Base-by-base conservation (phyloP, 1,140 invertebrate species). In the Drosophila funebris region DNA sequence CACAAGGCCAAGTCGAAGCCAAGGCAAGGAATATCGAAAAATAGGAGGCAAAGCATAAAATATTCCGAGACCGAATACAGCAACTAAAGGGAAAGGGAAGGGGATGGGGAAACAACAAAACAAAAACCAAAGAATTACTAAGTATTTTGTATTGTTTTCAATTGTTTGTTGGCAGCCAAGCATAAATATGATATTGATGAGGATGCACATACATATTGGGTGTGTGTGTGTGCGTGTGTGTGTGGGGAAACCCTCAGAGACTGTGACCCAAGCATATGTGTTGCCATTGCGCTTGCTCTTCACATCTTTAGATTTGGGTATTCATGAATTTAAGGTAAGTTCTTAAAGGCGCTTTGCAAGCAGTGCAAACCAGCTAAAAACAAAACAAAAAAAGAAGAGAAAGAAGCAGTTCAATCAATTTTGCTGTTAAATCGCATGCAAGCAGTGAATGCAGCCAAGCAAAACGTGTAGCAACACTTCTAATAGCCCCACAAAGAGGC, bases 81-180 rank as follows among this genome's bases (percentile, higher is more conserved):
- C 13, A 11, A n/a, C n/a, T n/a, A n/a, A n/a, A n/a, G n/a, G n/a
- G n/a, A 8, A 24, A 33, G 18, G 13, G 27, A 36, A 6, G n/a
- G 9, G 9, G 14, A 14, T 11, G 6, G 7, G 14, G 11, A 44
- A 69, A 50, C 43, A 75, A 73, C n/a, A n/a, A 48, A 70, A 53
- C 56, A 75, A 70, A 48, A 67, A 70, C 56, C 57, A 44, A 76
- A 66, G 78, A 80, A 80, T 85, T 85, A 73, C 78, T 81, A 74
- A 80, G 81, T 85, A 85, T 85, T 85, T 85, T 85, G 81, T 85
- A 85, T 85, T 85, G 81, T 74, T 85, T 85, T 85, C 81, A 85
- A 85, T 85, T 85, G 81, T 85, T 85, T 85, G 81, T 68, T 80
- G 81, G 81, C 81, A 85, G 77, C 73, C 77, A 72, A 80, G 81